Conservation (phyloP, 2,888 invertebrate species). For the Papilio elwesi region DNA sequence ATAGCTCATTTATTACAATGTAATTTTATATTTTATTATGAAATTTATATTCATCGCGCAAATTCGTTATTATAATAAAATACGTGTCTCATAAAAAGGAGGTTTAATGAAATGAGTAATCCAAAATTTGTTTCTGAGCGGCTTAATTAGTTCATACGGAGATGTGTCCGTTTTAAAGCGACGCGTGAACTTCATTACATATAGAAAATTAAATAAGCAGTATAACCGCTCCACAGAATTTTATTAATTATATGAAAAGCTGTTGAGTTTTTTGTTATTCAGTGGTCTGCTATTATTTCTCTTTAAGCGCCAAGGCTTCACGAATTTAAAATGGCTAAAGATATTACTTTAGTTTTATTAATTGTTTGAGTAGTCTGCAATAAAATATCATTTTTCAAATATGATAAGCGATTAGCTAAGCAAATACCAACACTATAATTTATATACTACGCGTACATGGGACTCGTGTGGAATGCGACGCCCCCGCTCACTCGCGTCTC, state of each 20-base stretch:
- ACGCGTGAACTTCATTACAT: conserved; percentile 21
- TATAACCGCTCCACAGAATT: not conserved
- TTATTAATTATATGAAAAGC: conserved; percentile 4
- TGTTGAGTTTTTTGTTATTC: too few species aligned
- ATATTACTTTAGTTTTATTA: too few species aligned
- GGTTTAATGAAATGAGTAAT: conserved; percentile 28
- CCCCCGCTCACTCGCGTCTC: too few species aligned
- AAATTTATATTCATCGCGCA: not conserved
- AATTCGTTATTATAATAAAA: conserved; percentile 8
- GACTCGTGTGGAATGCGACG: too few species aligned
- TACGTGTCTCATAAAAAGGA: conserved; percentile 19
- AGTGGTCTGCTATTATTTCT: too few species aligned
- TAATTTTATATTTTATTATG: not conserved
- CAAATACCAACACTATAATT: too few species aligned
- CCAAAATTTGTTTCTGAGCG: conserved; percentile 31
- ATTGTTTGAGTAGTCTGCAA: too few species aligned
- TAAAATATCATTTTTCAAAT: too few species aligned
- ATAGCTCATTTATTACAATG: not conserved
- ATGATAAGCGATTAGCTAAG: too few species aligned
- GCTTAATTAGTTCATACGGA: conserved; percentile 28
- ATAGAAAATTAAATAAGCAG: not conserved
- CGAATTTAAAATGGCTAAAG: too few species aligned
- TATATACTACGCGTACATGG: too few species aligned
- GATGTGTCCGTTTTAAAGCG: conserved; percentile 17
- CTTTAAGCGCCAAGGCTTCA: too few species aligned